Conservation (phyloP, 2,113 vertebrate genomes). For the human (Homo sapiens) region DNA sequence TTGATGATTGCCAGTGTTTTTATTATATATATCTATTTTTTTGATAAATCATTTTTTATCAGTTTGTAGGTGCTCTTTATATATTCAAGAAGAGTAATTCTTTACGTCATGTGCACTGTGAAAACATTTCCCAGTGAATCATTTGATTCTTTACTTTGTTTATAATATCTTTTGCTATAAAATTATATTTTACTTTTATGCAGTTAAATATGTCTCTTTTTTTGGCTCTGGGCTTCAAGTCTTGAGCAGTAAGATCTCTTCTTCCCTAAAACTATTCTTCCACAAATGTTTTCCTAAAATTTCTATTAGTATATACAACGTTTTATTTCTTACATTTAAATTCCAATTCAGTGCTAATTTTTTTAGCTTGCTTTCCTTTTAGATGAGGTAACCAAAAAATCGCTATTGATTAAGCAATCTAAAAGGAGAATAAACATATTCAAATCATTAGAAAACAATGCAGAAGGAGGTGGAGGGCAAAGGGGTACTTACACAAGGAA, state of each 20-base stretch:
- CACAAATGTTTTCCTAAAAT: not conserved
- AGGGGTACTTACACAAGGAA: not conserved
- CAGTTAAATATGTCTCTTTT: not conserved
- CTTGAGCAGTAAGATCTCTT: not conserved
- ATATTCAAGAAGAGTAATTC: not conserved
- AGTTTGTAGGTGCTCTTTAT: not conserved
- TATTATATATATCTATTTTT: not conserved
- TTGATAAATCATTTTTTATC: not conserved
- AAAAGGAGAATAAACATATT: not conserved
- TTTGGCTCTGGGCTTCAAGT: not conserved
- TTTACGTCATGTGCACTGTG: not conserved
- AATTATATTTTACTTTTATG: not conserved
- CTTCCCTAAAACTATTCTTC: not conserved
- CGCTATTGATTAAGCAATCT: not conserved
- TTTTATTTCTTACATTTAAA: not conserved
- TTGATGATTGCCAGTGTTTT: not conserved
- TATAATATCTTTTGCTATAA: not conserved
- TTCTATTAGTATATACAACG: not conserved
- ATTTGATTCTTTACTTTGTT: not conserved
- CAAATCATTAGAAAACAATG: not conserved
- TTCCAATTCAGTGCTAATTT: not conserved
- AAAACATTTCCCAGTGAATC: not conserved
- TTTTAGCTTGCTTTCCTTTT: slow-evolving; percentile 16
- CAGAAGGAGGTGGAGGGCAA: not conserved
- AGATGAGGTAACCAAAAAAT: not conserved